Evolutionary conservation across 2,113 vertebrate species (phyloP), one percentile per base, ranked within the genome.

Genomic region (Orientallactaga bullata): DNA sequence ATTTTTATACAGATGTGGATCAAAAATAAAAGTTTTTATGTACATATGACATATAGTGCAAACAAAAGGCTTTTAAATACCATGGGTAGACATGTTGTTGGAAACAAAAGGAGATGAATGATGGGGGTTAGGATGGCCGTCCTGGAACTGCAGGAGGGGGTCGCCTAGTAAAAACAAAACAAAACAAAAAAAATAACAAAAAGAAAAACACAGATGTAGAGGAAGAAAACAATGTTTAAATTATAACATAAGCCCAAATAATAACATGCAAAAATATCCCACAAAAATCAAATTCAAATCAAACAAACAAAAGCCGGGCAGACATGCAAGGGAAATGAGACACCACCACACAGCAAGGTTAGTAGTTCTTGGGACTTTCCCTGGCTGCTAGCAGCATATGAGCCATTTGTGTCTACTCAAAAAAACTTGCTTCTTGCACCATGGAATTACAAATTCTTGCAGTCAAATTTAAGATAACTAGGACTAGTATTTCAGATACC

Each of bases 1-100:
- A 97, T 87, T 98, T 96, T 97, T 96, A 97, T 98, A 94, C 73
- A 96, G 96, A 96, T 81, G 95, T 95, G 37, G 86, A 90, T 97
- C 95, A 96, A 98, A 98, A 98, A 98, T 97, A 98, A 98, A 98
- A 96, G 92, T 39, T 97, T 95, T 96, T 95, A 97, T 98, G 97
- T 98, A 97, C 97, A 98, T 95, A 92, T 69, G 74, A 95, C 90
- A 94, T 16, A 63, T 42, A 97, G 97, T 97, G 96, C 97, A 98
- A 98, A 97, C 26, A 63, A 94, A 96, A 96, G 85, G 78, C 68
- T 91, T 78, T 95, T 94, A 78, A 88, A 95, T 80, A 61, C 77
- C 90, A 91, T 3, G 32, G 58, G 55, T 0, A 74, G 55, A 94
- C 85, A 95, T 9, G 90, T 90, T 87, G 80, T 73, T 30, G 90